Conservation (phyloP, 53 echinoderm and acorn worm genomes). For the Temnopleurus reevesii region DNA sequence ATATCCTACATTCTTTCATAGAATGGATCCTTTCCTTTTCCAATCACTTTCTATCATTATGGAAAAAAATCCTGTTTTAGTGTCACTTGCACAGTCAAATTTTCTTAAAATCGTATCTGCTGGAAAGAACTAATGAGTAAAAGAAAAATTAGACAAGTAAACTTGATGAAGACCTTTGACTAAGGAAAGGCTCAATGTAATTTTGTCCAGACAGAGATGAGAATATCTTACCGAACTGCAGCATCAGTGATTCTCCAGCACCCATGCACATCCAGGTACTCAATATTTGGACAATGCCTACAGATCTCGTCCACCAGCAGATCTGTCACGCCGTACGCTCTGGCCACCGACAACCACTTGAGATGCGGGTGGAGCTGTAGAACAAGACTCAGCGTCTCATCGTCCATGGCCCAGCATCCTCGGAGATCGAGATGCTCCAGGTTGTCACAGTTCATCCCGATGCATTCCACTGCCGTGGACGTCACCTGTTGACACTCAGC, state of each 20-base stretch:
- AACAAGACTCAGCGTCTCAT: constrained; percentile 69
- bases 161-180: no score
- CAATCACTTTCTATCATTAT: no score
- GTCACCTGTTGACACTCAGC: constrained; percentile 78
- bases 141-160: no score
- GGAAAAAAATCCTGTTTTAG: no score
- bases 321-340: constrained; percentile 79
- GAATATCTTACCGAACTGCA: constrained; percentile 69
- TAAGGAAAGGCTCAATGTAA: no score
- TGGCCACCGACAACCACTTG: constrained; percentile 76
- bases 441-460: constrained; percentile 68
- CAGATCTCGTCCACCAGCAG: constrained; percentile 62
- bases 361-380: constrained; percentile 64
- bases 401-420: constrained; percentile 79
- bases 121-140: no score
- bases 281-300: constrained; percentile 67
- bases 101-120: no score
- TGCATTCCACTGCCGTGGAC: constrained; percentile 62
- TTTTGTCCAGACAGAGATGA: no score
- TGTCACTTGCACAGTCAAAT: no score
- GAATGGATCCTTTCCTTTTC: no score
- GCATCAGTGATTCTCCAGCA: constrained; percentile 86
- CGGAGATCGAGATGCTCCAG: constrained; percentile 79
- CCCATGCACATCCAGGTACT: constrained; percentile 79
- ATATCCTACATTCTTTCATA: no score